Base-by-base conservation (phyloP, 1,140 invertebrate genomes). In the Lanistes nyassanus region DNA sequence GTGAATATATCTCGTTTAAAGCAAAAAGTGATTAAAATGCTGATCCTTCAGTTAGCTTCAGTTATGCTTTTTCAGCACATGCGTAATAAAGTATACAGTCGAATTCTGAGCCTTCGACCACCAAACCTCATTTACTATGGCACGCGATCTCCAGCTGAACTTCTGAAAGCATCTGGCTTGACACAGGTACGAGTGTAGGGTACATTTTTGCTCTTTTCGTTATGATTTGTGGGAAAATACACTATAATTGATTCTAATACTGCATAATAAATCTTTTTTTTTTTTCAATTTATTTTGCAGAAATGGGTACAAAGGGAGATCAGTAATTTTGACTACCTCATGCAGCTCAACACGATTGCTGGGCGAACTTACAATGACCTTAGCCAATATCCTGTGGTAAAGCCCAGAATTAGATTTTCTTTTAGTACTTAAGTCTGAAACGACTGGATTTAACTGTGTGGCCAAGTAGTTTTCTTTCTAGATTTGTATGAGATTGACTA, bases 241-340 rank as follows among this genome's bases (percentile, higher is more conserved):
- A 64, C 11, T 16, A 29, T 64, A 64, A 31, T 21, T 11, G 13
- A 16, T 21, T 21, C 34, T 69, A 39, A 13, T 47, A 13, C 6
- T 16, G 42, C 0, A 7, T 53, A 53, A 29, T 19, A 29, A 21
- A 7, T 21, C 34, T 0, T 19, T 31, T 23, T 19, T 67, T 37
- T 37, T 56, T n/a, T 64, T 21, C n/a, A n/a, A 9, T 64, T 73
- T 37, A 62, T 47, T 56, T 72, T 83, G 47, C 81, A 92, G 84
- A 92, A 92, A 85, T 93, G 93, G 92, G 88, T 93, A 4, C 91
- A 92, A 79, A 84, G 92, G 70, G 92, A 93, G 85, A 93, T 93
- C 36, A 91, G 91, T 21, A 93, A 93, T 81, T 93, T 93, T 89
- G 92, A 93, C 77, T 93, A 93, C 83, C 82, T 93, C 56, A 93